Percentiles rank a stretch among this genome's conserved stretches.
Conservation (phyloP, 2,113 vertebrate species). For the Microcebus lehilahytsara region DNA sequence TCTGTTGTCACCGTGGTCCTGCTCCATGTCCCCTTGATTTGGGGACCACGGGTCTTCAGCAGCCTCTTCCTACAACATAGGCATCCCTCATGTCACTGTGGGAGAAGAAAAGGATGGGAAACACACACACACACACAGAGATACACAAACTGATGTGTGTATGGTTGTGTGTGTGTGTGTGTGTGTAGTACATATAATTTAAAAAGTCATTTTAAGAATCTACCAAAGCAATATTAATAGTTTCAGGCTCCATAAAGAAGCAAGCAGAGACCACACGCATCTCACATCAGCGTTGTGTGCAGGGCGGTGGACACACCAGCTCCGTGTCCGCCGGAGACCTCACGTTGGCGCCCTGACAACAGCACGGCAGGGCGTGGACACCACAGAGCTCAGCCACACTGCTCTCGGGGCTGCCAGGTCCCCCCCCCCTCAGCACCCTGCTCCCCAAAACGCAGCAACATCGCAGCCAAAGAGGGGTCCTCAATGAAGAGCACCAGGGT, state of each 20-base stretch:
- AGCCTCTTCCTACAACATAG: not conserved
- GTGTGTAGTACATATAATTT: not conserved
- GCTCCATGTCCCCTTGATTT: not conserved
- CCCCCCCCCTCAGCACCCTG: accelerated
- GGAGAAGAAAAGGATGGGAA: not conserved
- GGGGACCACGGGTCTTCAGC: not conserved
- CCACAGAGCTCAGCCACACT: not conserved
- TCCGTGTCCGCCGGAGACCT: not conserved
- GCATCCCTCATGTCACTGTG: not conserved
- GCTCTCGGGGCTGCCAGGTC: accelerated
- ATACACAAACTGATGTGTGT: not conserved
- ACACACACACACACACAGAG: not conserved
- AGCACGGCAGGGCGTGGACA: not conserved
- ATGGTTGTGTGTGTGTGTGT: not conserved
- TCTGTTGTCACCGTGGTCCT: not conserved
- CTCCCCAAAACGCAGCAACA: not conserved
- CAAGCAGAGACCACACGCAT: not conserved
- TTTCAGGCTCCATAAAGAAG: not conserved
- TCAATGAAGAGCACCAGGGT: not conserved
- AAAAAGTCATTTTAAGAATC: not conserved
- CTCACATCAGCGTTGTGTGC: not conserved
- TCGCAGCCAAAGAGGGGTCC: not conserved
- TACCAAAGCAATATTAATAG: not conserved
- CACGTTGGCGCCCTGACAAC: not conserved
- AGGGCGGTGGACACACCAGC: not conserved